Conservation (phyloP, 2,888 invertebrate species). For the Azorinus chamasolen region DNA sequence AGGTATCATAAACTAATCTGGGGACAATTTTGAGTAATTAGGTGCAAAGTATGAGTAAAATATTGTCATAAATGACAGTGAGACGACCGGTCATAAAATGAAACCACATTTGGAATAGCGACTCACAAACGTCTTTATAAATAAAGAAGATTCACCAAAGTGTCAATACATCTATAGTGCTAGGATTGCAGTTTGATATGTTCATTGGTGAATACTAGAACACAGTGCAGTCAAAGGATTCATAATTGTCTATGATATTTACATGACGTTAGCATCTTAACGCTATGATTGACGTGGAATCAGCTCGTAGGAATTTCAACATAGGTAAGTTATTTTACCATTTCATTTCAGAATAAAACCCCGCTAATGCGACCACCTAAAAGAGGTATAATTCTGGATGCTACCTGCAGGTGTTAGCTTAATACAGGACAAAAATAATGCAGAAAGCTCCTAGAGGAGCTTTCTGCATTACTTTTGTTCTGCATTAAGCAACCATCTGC, state of each 20-base stretch:
- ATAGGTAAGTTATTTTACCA: slow-evolving; percentile 56
- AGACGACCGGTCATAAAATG: slow-evolving; percentile 8
- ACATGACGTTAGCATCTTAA: not conserved
- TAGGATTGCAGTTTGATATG: not conserved
- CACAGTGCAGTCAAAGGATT: not conserved
- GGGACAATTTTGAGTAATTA: slow-evolving; percentile 30
- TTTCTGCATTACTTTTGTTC: too few species aligned
- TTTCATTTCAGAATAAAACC: too few species aligned
- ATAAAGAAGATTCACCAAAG: slow-evolving; percentile 4
- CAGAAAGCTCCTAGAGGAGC: too few species aligned
- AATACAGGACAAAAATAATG: too few species aligned
- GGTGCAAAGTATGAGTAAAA: slow-evolving; percentile 52
- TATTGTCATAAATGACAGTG: slow-evolving; percentile 53
- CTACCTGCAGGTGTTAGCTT: too few species aligned
- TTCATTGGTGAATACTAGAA: not conserved
- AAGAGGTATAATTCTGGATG: too few species aligned
- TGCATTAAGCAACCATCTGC: too few species aligned
- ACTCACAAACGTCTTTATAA: slow-evolving; percentile 11
- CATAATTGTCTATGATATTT: not conserved
- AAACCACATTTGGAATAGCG: not conserved
- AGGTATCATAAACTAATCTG: slow-evolving; percentile 27
- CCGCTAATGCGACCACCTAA: too few species aligned
- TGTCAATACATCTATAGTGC: not conserved
- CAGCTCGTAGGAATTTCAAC: slow-evolving; percentile 51
- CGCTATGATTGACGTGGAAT: slow-evolving; percentile 70